phyloP scores from a whole-genome alignment of 2,888 invertebrate species.

The Agapostemon virescens region DNA sequence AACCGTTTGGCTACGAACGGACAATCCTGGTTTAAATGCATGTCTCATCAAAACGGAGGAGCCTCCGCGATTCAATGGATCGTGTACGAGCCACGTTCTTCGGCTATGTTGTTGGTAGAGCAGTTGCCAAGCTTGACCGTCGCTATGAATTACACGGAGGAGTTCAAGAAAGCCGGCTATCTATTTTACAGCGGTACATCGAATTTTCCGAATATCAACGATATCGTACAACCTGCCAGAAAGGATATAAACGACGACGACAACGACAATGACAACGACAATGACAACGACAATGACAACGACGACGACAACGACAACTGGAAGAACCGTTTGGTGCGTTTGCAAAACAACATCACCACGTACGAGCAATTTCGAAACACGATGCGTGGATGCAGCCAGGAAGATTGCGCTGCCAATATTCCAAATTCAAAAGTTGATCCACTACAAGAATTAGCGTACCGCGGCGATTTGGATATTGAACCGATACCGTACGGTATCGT shows the following conservation, averaged over 20 bases:
- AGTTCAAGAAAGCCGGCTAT: slow-evolving; percentile 84
- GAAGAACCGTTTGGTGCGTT: slow-evolving; percentile 23
- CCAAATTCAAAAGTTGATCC: slow-evolving; percentile 54
- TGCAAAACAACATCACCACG: slow-evolving; percentile 81
- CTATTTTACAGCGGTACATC: slow-evolving; percentile 88
- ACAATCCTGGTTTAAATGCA: slow-evolving; percentile 87
- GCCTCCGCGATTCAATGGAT: slow-evolving; percentile 93
- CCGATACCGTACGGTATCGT: slow-evolving; percentile 82
- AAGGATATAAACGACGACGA: slow-evolving; percentile 3
- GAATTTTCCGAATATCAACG: slow-evolving; percentile 80
- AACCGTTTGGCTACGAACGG: slow-evolving; percentile 89
- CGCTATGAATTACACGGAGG: slow-evolving; percentile 85
- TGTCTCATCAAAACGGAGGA: slow-evolving; percentile 88
- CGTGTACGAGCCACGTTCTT: slow-evolving; percentile 84
- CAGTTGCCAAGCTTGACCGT: slow-evolving; percentile 87
- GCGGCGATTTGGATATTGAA: slow-evolving; percentile 74
- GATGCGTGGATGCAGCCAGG: slow-evolving; percentile 82
- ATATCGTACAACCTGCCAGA: slow-evolving; percentile 36
- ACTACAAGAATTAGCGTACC: slow-evolving; percentile 68
- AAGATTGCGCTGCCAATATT: slow-evolving; percentile 33
- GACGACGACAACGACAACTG: background rate
- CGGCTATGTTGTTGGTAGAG: slow-evolving; percentile 87
- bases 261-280: no score
- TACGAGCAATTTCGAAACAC: slow-evolving; percentile 82
- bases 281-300: no score